Base-by-base conservation (phyloP, 2,797 vertebrate species). In the Pangasius mekongensis region DNA sequence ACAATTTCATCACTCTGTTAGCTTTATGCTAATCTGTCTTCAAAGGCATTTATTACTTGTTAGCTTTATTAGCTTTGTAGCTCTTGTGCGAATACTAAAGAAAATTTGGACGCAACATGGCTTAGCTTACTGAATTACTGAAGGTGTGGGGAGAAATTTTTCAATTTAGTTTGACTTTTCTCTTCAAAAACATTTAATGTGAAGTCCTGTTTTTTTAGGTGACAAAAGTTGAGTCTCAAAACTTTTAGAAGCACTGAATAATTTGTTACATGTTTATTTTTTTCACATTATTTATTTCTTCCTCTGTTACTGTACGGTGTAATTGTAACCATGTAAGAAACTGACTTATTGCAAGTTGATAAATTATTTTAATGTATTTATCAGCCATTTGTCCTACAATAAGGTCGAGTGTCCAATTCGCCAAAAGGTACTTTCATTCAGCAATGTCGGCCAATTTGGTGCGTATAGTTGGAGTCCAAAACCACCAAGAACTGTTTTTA, bases 331-430 rank as follows among this genome's bases (percentile, higher is more conserved):
- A 33, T 78, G 20, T 73, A 39, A 62, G 9, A 71, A 67, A 39
- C 20, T 8, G 47, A 82, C 22, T 39, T 39, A 64, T 60, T 54
- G 14, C 27, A 74, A 49, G 0, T 86, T 47, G 62, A 10, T 82
- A 86, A 74, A 27, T 86, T 83, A 86, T 83, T 80, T 64, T 36
- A 27, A 62, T 64, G 27, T 89, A 76, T 89, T 89, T 86, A 78
- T 85, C 33, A 56, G 33, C 11, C n/a, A 33, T 71, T 83, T 76
- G 69, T 84, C 30, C 20, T 36, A 27, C 52, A 16, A 2, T 20
- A 71, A 71, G 77, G 16, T 67, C 39, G 0, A 81, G 52, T 71
- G 64, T 85, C 36, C 33, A 27, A 58, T 81, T 56, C 39, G 43
- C 74, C 64, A 71, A 81, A 85, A 58, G 30, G 16, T 10, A 27